Evolutionary conservation across 2,113 vertebrate genomes (phyloP).

Genomic region (Charadrius vociferus): DNA sequence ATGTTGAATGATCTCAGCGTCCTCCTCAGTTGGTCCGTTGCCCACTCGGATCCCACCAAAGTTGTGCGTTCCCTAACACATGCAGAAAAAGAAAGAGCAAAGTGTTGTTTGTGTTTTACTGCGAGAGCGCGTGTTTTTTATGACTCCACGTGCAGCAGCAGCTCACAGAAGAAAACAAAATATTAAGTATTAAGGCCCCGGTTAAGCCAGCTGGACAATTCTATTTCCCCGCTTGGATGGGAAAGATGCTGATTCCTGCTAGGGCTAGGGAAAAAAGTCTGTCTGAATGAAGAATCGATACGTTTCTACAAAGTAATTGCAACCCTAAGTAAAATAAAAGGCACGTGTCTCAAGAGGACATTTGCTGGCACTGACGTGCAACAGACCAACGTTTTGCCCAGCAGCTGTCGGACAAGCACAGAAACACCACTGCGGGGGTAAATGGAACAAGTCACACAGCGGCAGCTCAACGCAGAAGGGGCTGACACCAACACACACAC

Average conservation of each 20-base stretch:
- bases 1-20: conserved; percentile 98
- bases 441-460: background rate
- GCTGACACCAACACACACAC: background rate
- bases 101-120: conserved; percentile 64
- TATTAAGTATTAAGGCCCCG: background rate
- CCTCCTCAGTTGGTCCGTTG: conserved; percentile 97
- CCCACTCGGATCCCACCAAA: conserved; percentile 96
- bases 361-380: background rate
- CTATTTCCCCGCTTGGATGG: conserved; percentile 7
- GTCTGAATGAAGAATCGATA: background rate
- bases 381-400: background rate
- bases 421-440: background rate
- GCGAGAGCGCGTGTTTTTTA: background rate
- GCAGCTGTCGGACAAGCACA: background rate
- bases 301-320: background rate
- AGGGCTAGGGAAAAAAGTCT: background rate
- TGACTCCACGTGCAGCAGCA: conserved; percentile 15
- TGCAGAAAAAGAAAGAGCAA: conserved; percentile 73
- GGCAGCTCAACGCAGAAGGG: background rate
- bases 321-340: background rate
- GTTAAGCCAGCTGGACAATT: conserved; percentile 4
- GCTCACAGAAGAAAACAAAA: conserved; percentile 17
- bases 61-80: conserved; percentile 90
- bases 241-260: conserved; percentile 50
- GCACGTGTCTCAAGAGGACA: background rate